These are phyloP conservation scores for Danio tinwini DNA, from an alignment of 2,797 vertebrate species.

Conservation along the genomic window DNA sequence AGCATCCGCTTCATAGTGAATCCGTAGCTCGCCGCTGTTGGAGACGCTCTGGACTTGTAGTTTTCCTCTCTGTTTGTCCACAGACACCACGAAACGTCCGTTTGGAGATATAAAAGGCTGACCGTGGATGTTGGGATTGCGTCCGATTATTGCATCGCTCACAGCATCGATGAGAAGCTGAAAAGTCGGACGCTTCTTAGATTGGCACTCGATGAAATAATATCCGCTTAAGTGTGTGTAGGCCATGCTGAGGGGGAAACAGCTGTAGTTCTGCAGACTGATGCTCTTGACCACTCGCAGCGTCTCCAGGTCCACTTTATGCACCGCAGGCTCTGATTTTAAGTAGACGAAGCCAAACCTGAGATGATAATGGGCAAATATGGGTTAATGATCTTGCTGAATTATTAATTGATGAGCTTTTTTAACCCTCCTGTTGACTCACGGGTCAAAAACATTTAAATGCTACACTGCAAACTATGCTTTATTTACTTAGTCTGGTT, in stretches of 20 bases:
- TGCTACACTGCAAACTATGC: too few relatives aligned
- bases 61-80: slow-evolving; percentile 69
- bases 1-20: slow-evolving; percentile 75
- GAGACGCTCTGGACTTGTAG: slow-evolving; percentile 87
- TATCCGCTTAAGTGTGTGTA: slow-evolving; percentile 93
- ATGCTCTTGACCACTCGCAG: slow-evolving; percentile 89
- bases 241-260: slow-evolving; percentile 86
- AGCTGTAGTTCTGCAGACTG: slow-evolving; percentile 82
- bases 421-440: slow-evolving; percentile 11
- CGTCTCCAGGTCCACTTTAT: slow-evolving; percentile 96
- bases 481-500: too few relatives aligned
- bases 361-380: slow-evolving; percentile 65
- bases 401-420: slow-evolving; percentile 64
- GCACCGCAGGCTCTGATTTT: slow-evolving; percentile 79
- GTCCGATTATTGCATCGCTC: slow-evolving; percentile 85
- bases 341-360: slow-evolving; percentile 96
- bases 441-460: too few relatives aligned
- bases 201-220: slow-evolving; percentile 88
- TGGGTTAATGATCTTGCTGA: slow-evolving; percentile 72
- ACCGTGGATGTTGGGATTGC: slow-evolving; percentile 79
- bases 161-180: slow-evolving; percentile 92
- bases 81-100: slow-evolving; percentile 86
- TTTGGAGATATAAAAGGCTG: slow-evolving; percentile 85
- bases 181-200: slow-evolving; percentile 23
- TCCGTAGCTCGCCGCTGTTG: slow-evolving; percentile 81